These are phyloP conservation scores for Oryzias sinensis DNA, from an alignment of 2,797 vertebrate species.

Conservation along the genomic window DNA sequence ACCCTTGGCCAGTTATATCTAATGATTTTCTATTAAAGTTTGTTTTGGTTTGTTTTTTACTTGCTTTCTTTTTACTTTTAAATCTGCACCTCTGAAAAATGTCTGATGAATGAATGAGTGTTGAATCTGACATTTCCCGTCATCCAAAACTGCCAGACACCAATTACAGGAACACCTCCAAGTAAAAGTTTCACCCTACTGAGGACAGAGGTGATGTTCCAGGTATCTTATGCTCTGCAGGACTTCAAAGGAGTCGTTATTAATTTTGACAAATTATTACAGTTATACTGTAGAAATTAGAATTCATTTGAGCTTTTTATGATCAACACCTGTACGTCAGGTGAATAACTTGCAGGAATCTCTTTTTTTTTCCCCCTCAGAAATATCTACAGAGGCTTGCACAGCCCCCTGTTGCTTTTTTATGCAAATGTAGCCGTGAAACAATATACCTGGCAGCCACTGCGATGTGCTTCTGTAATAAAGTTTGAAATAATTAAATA, in stretches of 20 bases:
- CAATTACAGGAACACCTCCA: conserved; percentile 54
- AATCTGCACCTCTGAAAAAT: conserved; percentile 11
- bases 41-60: conserved; percentile 16
- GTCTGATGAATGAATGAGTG: too few relatives aligned
- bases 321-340: conserved; percentile 46
- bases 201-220: conserved; percentile 29
- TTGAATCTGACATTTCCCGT: conserved; percentile 24
- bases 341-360: conserved; percentile 31
- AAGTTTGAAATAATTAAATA: conserved; percentile 32
- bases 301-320: conserved; percentile 27
- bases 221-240: conserved; percentile 32
- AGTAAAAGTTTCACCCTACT: conserved; percentile 52
- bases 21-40: not conserved
- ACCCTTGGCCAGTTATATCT: not conserved
- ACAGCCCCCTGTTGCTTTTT: conserved; percentile 54
- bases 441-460: conserved; percentile 55
- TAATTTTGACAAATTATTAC: conserved; percentile 34
- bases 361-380: conserved; percentile 25
- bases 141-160: conserved; percentile 24
- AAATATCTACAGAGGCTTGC: conserved; percentile 39
- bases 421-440: conserved; percentile 58
- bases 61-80: conserved; percentile 8
- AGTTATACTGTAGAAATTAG: conserved; percentile 14
- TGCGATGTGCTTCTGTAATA: conserved; percentile 58
- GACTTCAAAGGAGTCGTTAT: conserved; percentile 25